Conservation (phyloP, 2,888 invertebrate genomes). For the Epistrophe grossulariae region DNA sequence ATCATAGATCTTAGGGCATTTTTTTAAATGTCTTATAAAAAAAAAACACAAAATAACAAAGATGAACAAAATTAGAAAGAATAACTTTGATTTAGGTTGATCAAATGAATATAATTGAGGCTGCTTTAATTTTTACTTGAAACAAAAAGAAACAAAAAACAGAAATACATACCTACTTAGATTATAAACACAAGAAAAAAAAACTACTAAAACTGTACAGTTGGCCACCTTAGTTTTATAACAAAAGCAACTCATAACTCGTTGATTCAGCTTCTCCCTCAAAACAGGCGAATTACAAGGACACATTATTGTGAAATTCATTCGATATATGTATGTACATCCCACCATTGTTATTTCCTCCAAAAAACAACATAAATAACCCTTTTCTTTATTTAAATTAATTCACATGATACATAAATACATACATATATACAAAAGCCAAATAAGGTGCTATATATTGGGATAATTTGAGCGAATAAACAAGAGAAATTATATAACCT, state of each 20-base stretch:
- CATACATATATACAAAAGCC: constrained; percentile 34
- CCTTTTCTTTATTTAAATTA: constrained; percentile 33
- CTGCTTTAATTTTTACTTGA: too few species aligned
- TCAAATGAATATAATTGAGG: too few species aligned
- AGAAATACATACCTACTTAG: too few species aligned
- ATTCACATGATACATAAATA: constrained; percentile 52
- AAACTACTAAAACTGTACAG: background rate
- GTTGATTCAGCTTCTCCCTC: background rate
- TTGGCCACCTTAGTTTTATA: background rate
- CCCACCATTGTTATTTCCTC: background rate
- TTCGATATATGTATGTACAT: background rate
- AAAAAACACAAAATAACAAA: too few species aligned
- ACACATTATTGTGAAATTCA: constrained; percentile 6
- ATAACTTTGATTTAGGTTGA: too few species aligned
- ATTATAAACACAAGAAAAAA: too few species aligned
- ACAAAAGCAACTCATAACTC: background rate
- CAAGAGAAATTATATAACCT: constrained; percentile 38
- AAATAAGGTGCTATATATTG: constrained; percentile 32
- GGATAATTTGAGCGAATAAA: constrained; percentile 51
- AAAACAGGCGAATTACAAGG: background rate
- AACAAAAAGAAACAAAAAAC: too few species aligned
- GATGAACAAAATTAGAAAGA: too few species aligned
- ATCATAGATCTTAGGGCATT: too few species aligned
- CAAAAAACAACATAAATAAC: background rate
- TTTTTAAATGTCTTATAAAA: too few species aligned